A percentile compares a stretch with the other conserved stretches of the same genome.
Evolutionary conservation across 2,113 vertebrate species (phyloP).

Genomic region (Tyto alba): DNA sequence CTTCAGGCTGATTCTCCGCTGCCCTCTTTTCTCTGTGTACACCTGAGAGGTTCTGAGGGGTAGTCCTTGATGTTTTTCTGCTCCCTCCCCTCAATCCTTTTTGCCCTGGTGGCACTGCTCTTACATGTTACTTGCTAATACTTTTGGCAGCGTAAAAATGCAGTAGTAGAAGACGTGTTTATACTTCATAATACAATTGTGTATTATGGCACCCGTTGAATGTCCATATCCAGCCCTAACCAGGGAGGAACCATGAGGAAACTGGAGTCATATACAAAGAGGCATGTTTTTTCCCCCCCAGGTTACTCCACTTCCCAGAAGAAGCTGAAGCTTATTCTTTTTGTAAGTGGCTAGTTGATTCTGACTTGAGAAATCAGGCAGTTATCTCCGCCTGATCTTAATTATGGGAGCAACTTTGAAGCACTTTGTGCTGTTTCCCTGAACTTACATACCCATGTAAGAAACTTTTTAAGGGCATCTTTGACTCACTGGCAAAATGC

Average conservation of each 20-base stretch:
- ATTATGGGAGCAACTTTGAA: neutral
- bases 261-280: rapidly evolving
- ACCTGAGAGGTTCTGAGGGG: neutral
- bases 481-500: neutral
- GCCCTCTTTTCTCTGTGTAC: neutral
- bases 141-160: neutral
- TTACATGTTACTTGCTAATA: rapidly evolving
- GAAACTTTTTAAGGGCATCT: neutral
- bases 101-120: neutral
- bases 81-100: neutral
- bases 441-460: rapidly evolving
- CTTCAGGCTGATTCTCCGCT: neutral
- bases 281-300: neutral
- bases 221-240: neutral
- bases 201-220: rapidly evolving
- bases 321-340: neutral
- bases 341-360: neutral
- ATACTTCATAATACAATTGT: rapidly evolving
- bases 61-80: neutral
- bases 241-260: neutral
- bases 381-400: neutral
- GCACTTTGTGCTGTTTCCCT: neutral
- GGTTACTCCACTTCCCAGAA: neutral
- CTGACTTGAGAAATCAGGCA: neutral
- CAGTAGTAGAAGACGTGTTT: neutral